These are phyloP conservation scores for Hydrolagus affinis DNA, from an alignment of 2,113 vertebrate species.

Conservation along the genomic window DNA sequence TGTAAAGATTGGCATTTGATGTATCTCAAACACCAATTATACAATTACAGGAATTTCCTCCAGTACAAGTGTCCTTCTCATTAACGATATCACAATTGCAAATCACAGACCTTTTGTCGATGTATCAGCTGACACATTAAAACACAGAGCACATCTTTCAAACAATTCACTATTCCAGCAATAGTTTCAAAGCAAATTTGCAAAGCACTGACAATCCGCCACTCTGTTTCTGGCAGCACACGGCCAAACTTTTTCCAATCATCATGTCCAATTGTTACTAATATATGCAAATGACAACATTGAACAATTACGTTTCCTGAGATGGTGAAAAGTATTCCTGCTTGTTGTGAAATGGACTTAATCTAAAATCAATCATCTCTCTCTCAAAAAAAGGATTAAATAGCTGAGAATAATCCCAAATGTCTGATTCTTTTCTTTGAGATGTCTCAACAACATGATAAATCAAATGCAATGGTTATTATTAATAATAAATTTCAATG, in stretches of 20 bases:
- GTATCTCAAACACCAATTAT: neutral
- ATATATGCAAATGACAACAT: neutral
- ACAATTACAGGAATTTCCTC: neutral
- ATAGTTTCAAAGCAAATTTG: neutral
- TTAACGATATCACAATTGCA: neutral
- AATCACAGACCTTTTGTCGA: neutral
- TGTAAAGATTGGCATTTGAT: neutral
- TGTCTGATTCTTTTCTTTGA: no score
- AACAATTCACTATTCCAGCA: no score
- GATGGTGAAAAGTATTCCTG: neutral
- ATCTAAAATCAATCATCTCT: neutral
- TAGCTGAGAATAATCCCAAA: neutral
- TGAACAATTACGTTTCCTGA: neutral
- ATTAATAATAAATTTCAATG: neutral
- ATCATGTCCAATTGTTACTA: neutral
- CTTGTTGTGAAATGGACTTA: neutral
- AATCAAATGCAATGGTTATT: no score
- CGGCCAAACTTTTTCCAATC: neutral
- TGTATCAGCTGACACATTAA: neutral
- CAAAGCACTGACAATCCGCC: neutral
- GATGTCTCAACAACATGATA: no score
- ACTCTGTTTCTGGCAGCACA: neutral
- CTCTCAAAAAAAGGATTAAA: neutral
- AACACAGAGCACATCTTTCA: neutral
- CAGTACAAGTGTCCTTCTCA: neutral